Evolutionary conservation across 2,888 invertebrate species (phyloP).

Genomic region (Caenorhabditis sp.): DNA sequence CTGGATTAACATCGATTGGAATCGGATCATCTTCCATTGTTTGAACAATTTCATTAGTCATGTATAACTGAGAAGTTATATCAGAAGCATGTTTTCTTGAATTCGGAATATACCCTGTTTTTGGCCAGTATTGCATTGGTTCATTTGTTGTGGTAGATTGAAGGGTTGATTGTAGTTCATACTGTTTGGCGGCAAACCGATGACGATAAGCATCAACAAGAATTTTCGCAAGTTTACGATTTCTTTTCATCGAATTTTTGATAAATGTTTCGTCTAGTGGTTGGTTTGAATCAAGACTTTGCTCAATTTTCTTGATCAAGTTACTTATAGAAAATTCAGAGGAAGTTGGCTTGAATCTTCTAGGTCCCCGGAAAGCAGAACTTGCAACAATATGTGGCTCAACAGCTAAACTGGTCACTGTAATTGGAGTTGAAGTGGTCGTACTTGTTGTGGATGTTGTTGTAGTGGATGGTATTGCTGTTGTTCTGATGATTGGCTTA

Average conservation of each 20-base stretch:
- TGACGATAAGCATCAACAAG: constrained; percentile 44
- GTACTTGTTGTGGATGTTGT: constrained; percentile 2
- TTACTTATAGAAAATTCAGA: constrained; percentile 30
- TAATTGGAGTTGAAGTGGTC: neutral
- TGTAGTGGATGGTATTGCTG: neutral
- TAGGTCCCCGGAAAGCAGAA: neutral
- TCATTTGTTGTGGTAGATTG: constrained; percentile 12
- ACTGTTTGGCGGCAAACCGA: neutral
- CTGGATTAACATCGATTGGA: constrained; percentile 16
- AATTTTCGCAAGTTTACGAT: constrained; percentile 43
- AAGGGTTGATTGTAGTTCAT: neutral
- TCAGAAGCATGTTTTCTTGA: constrained; percentile 54
- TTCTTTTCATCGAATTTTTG: constrained; percentile 36
- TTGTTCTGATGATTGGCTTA: neutral
- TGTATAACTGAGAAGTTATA: constrained; percentile 53
- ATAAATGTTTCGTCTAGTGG: constrained; percentile 47
- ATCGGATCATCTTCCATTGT: constrained; percentile 32
- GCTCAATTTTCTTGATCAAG: constrained; percentile 36
- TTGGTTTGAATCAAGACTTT: constrained; percentile 31
- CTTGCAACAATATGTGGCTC: neutral
- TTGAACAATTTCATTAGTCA: constrained; percentile 52
- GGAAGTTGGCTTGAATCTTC: constrained; percentile 5
- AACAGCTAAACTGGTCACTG: neutral
- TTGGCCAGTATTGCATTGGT: constrained; percentile 38
- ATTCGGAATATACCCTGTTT: constrained; percentile 52